Evolutionary conservation across 2,797 vertebrate genomes (phyloP), one percentile per base, ranked within the genome.

Genomic region (Selene dorsalis): DNA sequence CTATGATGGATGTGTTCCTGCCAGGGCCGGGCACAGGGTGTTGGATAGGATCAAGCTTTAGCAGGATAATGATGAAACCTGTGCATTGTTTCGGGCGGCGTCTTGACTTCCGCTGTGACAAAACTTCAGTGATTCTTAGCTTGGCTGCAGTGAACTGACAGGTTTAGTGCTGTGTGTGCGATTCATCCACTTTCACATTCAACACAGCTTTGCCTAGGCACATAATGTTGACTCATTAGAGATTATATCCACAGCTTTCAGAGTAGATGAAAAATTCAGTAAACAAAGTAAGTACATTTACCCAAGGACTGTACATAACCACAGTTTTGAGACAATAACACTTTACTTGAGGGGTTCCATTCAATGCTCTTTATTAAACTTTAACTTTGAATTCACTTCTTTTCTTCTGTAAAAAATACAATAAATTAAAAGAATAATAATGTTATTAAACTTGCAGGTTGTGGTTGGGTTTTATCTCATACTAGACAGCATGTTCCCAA

Each of bases 1-100:
- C n/a, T 30, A 30, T 93, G 93, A 93, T 91, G 90, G 89, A 93
- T 93, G 92, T 73, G 75, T 83, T 38, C 55, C 79, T 82, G 83
- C 55, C 64, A 30, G 70, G 52, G 70, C 79, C 61, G 63, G 52
- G 75, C 39, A 41, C 38, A 73, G 26, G 50, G 58, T 69, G 72
- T 65, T 73, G 71, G 76, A 70, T 43, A 65, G 68, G 62, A 72
- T 80, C 79, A 52, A 47, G 75, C 72, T 71, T 72, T 43, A 68
- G 68, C 65, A 68, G 63, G 55, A 75, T 50, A 43, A 79, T 72
- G 56, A 74, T 56, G 61, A 62, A 66, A 50, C 55, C 65, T 68
- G 63, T 58, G 30, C 35, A 53, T 39, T 58, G 65, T 86, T 73
- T 65, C 2, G 32, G 55, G 14, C 1, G 28, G 47, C 14, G 53